Percentiles rank a stretch among this genome's conserved stretches.
These are phyloP conservation scores for Eretmochelys imbricata DNA, from an alignment of 2,113 vertebrate genomes.

Conservation along the genomic window DNA sequence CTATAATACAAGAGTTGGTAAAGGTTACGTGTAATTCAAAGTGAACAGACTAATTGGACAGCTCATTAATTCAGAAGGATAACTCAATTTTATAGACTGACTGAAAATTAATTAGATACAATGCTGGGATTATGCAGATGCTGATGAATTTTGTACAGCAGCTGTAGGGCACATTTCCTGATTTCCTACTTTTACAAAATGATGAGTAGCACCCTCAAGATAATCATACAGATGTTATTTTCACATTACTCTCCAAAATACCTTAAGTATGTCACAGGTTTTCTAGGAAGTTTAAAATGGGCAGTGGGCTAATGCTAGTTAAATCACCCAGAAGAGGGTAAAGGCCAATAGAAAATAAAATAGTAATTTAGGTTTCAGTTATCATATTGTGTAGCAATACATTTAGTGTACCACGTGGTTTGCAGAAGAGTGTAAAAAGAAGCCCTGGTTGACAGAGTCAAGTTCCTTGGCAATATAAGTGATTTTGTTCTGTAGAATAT, in stretches of 20 bases:
- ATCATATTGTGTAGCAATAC: not conserved
- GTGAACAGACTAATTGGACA: not conserved
- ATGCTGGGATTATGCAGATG: not conserved
- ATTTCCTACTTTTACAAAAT: not conserved
- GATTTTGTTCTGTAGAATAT: conserved; percentile 22
- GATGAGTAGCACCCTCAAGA: not conserved
- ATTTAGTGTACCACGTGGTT: not conserved
- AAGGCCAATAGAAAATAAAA: not conserved
- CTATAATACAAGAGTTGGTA: not conserved
- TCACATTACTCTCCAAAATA: not conserved
- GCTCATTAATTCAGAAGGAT: not conserved
- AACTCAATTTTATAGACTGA: not conserved
- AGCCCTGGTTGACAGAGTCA: conserved; percentile 82
- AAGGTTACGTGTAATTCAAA: not conserved
- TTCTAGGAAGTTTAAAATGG: not conserved
- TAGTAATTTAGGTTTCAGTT: not conserved
- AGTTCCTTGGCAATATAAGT: conserved; percentile 70
- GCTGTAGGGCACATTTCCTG: not conserved
- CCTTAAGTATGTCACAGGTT: not conserved
- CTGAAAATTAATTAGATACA: not conserved
- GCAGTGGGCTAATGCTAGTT: not conserved
- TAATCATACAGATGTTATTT: not conserved
- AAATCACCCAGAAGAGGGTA: not conserved
- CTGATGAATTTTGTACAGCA: not conserved
- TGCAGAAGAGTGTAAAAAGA: conserved; percentile 48